Evolutionary conservation across 2,113 vertebrate genomes (phyloP).

Genomic region (Desmodus rotundus): DNA sequence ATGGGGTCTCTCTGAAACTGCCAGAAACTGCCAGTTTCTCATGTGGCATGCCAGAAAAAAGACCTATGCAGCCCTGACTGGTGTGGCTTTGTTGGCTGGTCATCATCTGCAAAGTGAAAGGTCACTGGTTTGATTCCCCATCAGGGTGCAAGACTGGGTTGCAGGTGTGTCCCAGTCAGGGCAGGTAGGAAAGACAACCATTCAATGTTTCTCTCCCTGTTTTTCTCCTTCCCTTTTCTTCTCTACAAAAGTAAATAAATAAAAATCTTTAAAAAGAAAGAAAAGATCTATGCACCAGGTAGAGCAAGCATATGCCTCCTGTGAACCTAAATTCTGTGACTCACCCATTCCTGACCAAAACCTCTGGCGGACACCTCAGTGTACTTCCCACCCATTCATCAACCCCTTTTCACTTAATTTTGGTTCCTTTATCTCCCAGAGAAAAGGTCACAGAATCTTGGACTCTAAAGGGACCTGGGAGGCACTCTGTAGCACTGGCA

Average conservation of each 20-base stretch:
- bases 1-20: not conserved
- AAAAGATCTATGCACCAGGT: not conserved
- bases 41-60: not conserved
- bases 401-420: not conserved
- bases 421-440: not conserved
- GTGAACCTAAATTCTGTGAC: not conserved
- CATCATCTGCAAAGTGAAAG: no score
- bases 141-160: no score
- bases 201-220: no score
- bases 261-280: not conserved
- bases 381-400: not conserved
- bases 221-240: no score
- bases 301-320: not conserved
- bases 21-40: no score
- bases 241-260: no score
- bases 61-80: not conserved
- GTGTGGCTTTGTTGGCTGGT: no score
- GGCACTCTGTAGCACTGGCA: not conserved
- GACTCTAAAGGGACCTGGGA: not conserved
- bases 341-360: not conserved
- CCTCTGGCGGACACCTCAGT: not conserved
- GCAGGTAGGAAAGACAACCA: no score
- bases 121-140: no score
- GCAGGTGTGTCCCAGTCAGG: no score
- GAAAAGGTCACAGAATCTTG: not conserved